Percentiles rank a stretch among this genome's conserved stretches.
phyloP scores from a whole-genome alignment of 1,140 invertebrate genomes.

The Mycetomoellerius zeteki region DNA sequence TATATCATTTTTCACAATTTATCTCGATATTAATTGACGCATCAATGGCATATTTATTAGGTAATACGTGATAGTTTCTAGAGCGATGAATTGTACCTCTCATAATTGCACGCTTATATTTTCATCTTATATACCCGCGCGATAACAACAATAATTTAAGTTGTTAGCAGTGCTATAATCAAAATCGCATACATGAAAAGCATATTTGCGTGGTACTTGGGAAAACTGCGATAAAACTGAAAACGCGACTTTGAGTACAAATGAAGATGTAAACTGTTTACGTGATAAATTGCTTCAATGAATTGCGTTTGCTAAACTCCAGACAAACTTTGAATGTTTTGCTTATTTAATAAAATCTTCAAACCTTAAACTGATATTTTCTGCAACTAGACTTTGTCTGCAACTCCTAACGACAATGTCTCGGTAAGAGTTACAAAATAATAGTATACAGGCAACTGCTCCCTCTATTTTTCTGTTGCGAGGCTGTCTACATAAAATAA shows the following conservation, averaged over 20 bases:
- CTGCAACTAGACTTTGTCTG: too few relatives aligned
- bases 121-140: too few relatives aligned
- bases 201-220: not conserved
- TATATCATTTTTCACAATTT: too few relatives aligned
- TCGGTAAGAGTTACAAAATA: not conserved
- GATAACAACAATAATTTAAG: too few relatives aligned
- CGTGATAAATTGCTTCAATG: conserved; percentile 4
- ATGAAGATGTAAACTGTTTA: not conserved
- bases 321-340: not conserved
- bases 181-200: too few relatives aligned
- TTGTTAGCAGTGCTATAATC: too few relatives aligned
- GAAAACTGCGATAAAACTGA: not conserved
- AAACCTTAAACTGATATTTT: not conserved
- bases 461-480: not conserved
- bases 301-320: conserved; percentile 11
- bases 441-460: not conserved
- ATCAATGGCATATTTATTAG: too few relatives aligned
- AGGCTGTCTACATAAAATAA: not conserved
- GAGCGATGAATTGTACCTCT: too few relatives aligned
- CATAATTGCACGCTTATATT: too few relatives aligned
- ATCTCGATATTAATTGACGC: too few relatives aligned
- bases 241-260: conserved; percentile 7
- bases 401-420: too few relatives aligned
- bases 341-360: conserved; percentile 11
- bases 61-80: too few relatives aligned